phyloP scores from a whole-genome alignment of 92 coral and sea anemone genomes.

The Porites evermanni region DNA sequence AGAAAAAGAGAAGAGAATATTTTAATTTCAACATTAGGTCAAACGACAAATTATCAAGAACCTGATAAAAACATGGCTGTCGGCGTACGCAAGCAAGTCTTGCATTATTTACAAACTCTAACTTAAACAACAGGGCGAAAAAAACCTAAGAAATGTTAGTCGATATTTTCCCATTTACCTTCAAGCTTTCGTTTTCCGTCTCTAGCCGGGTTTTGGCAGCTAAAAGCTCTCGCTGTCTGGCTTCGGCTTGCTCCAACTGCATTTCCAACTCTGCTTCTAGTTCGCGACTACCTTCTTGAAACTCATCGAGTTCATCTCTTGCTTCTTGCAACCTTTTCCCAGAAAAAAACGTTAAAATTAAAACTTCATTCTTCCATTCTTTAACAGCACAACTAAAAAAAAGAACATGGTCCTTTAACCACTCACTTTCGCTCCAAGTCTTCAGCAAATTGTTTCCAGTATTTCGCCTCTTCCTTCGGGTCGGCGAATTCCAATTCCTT shows the following conservation, averaged over 20 bases:
- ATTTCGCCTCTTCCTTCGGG: constrained; percentile 99
- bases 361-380: constrained; percentile 21
- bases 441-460: constrained; percentile 97
- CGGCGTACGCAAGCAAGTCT: constrained; percentile 42
- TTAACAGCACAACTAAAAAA: constrained; percentile 4
- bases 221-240: constrained; percentile 96
- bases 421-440: constrained; percentile 96
- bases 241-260: constrained; percentile 99
- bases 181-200: constrained; percentile 93
- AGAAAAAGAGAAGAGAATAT: background rate
- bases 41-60: constrained; percentile 8
- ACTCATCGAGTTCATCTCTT: constrained; percentile 99
- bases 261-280: constrained; percentile 98
- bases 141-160: background rate
- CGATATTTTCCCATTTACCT: constrained; percentile 62
- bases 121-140: constrained; percentile 39
- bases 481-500: constrained; percentile 99
- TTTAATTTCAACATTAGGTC: background rate
- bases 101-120: constrained; percentile 54
- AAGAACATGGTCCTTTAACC: constrained; percentile 18
- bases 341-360: constrained; percentile 47
- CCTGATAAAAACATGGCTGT: constrained; percentile 44
- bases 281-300: constrained; percentile 99
- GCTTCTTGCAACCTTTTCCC: constrained; percentile 95
- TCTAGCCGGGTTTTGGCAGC: constrained; percentile 94